Evolutionary conservation across 2,888 invertebrate genomes (phyloP).

Genomic region (Meliscaeva auricollis): DNA sequence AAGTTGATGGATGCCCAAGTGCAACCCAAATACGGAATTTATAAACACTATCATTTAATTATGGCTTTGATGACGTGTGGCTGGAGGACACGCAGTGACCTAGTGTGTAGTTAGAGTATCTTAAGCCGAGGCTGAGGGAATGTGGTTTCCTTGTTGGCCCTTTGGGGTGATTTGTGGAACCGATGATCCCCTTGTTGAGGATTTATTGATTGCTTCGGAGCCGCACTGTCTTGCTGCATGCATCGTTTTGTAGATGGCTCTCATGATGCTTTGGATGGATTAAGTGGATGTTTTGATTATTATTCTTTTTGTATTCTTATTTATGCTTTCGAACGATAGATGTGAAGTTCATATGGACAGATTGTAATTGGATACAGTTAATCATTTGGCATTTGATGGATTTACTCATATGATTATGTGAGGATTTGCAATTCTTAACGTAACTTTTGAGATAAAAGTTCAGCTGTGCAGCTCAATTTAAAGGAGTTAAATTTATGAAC

Average conservation of each 20-base stretch:
- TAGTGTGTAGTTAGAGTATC: constrained; percentile 52
- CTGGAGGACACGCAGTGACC: constrained; percentile 68
- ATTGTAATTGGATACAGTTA: constrained; percentile 52
- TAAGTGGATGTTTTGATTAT: constrained; percentile 34
- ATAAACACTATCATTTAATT: constrained; percentile 73
- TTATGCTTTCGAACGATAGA: constrained; percentile 34
- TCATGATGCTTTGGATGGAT: constrained; percentile 14
- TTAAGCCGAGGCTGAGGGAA: too few species aligned
- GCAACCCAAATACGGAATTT: constrained; percentile 70
- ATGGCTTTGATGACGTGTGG: constrained; percentile 66
- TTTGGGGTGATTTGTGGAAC: constrained; percentile 58
- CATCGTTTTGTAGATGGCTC: background rate
- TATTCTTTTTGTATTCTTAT: constrained; percentile 16
- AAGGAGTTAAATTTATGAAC: background rate
- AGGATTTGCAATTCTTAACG: constrained; percentile 6
- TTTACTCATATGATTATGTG: constrained; percentile 24
- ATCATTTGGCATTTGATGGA: constrained; percentile 45
- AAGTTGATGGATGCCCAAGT: constrained; percentile 65
- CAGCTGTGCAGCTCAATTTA: background rate
- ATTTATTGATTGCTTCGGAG: constrained; percentile 61
- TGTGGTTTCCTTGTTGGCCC: constrained; percentile 53
- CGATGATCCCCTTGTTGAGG: constrained; percentile 57
- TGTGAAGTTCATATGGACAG: constrained; percentile 33
- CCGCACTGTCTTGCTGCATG: constrained; percentile 2
- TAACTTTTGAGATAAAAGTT: background rate